Evolutionary conservation across 1,140 invertebrate species (phyloP), one percentile per base, ranked within the genome.

Genomic region (Drosophila quadrilineata): DNA sequence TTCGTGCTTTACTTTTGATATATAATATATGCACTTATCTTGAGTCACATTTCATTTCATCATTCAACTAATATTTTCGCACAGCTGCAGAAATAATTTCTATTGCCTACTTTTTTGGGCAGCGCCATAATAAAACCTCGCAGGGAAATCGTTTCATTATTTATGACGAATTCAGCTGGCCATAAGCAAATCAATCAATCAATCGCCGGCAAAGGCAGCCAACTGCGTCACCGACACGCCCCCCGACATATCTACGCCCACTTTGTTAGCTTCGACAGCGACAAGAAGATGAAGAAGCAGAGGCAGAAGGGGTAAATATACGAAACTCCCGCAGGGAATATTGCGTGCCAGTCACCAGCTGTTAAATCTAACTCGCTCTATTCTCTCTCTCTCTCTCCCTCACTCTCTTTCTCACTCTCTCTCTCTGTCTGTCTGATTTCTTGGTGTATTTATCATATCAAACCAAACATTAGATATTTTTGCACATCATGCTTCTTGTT

Each of bases 131-230:
- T n/a, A n/a, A n/a, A n/a, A n/a, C n/a, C n/a, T n/a, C 10, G 14
- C 9, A 12, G 22, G 12, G 16, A 10, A 57, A 29, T 36, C 29
- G 56, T 28, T 57, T 49, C 43, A 79, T 64, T 38, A 77, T 79
- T 76, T 36, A 79, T 79, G 75, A 79, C 53, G 36, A 74, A 74
- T 79, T 74, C 70, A 68, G 71, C 82, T 63, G 14, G 54, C 43
- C 62, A 28, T 75, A 60, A 57, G 46, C 63, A 56, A 54, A 64
- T 64, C 28, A 60, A 82, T 73, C 77, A 63, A 82, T 82, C 77
- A 82, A 73, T 73, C 40, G 63, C n/a, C n/a, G 46, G 14, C 38
- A 63, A n/a, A 41, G 16, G 14, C 62, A 17, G 21, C 35, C 40
- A 46, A 24, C 63, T 53, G 63, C 52, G 56, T 31, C 43, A 29